Conservation (phyloP, 53 echinoderm and acorn worm species). For the Apostichopus leukothele region DNA sequence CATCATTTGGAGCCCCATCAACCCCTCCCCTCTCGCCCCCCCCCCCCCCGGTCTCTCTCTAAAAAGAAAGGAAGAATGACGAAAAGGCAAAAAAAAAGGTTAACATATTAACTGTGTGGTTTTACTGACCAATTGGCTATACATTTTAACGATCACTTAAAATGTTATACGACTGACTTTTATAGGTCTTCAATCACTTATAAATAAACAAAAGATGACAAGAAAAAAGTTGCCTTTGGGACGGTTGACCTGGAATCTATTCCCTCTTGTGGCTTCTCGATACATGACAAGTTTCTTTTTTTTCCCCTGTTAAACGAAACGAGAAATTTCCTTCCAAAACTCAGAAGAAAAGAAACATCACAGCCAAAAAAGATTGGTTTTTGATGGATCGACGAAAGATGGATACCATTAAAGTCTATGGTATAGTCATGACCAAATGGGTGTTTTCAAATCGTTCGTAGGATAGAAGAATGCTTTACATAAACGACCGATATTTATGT, state of each 20-base stretch:
- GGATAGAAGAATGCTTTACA: neutral
- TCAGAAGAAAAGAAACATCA: neutral
- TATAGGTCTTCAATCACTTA: slow-evolving; percentile 31
- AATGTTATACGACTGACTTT: neutral
- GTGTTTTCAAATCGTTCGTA: neutral
- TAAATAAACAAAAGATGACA: slow-evolving; percentile 26
- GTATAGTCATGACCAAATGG: neutral
- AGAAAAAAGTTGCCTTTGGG: neutral
- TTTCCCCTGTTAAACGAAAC: neutral
- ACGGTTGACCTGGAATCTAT: slow-evolving; percentile 1
- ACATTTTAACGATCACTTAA: slow-evolving; percentile 42
- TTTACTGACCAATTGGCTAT: slow-evolving; percentile 14
- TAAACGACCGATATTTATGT: neutral
- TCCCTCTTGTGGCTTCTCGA: neutral
- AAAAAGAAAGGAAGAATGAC: neutral
- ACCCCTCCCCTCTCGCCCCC: too few species aligned
- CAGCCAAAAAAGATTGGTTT: neutral
- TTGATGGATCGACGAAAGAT: slow-evolving; percentile 20
- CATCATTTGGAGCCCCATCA: too few species aligned
- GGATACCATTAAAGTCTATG: neutral
- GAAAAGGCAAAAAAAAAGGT: neutral
- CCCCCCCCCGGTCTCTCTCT: neutral
- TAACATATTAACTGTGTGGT: neutral
- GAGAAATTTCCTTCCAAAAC: neutral
- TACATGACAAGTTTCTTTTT: neutral